Evolutionary conservation across 2,888 invertebrate genomes (phyloP).

Genomic region (Asteroscopus sphinx): DNA sequence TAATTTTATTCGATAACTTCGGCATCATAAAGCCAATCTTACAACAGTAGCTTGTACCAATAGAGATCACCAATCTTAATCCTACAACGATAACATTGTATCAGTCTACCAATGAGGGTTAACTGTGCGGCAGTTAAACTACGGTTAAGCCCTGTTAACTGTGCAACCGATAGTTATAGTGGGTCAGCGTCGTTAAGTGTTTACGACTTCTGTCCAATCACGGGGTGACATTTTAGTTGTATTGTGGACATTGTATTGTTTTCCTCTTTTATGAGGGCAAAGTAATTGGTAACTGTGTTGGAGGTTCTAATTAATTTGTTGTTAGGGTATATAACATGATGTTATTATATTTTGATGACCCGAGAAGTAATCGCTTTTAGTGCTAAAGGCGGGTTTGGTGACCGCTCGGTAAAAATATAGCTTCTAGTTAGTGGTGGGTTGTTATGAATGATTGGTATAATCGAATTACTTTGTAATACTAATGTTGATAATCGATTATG

Average conservation of each 20-base stretch:
- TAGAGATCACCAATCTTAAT: slow-evolving; percentile 46
- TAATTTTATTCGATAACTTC: slow-evolving; percentile 23
- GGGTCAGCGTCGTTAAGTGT: slow-evolving; percentile 55
- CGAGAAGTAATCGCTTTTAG: too few species aligned
- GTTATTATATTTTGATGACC: too few species aligned
- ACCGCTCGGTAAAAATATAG: too few species aligned
- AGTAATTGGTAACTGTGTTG: slow-evolving; percentile 42
- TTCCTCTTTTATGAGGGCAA: slow-evolving; percentile 16
- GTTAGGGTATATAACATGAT: not conserved
- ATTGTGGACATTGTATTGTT: slow-evolving; percentile 45
- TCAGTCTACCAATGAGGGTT: slow-evolving; percentile 47
- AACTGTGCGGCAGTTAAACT: slow-evolving; percentile 63
- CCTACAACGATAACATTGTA: slow-evolving; percentile 56
- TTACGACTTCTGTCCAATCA: slow-evolving; percentile 60
- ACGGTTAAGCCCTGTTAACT: slow-evolving; percentile 60
- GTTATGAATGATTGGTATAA: too few species aligned
- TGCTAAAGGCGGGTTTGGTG: too few species aligned
- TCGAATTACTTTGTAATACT: too few species aligned
- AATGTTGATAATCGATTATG: too few species aligned
- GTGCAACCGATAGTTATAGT: slow-evolving; percentile 51
- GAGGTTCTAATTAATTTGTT: slow-evolving; percentile 26
- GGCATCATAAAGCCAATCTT: slow-evolving; percentile 27
- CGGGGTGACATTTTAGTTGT: slow-evolving; percentile 47
- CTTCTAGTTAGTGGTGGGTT: too few species aligned
- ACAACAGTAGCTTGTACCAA: slow-evolving; percentile 33